Percentiles rank a stretch among this genome's conserved stretches.
Evolutionary conservation across 2,797 vertebrate species (phyloP).

Genomic region (Sebastes nivosus): DNA sequence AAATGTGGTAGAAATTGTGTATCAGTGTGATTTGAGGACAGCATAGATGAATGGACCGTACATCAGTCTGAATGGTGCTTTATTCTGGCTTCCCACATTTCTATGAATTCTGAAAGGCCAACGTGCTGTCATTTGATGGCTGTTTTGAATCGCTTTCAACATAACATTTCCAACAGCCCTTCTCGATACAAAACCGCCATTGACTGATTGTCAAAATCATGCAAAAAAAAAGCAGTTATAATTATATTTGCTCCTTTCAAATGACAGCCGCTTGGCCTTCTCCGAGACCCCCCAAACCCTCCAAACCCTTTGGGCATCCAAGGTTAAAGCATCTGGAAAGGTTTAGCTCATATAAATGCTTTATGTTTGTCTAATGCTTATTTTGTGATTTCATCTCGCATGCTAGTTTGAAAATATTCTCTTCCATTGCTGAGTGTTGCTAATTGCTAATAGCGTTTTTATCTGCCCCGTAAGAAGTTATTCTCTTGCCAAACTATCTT

Average conservation of each 20-base stretch:
- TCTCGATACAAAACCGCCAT: conserved; percentile 22
- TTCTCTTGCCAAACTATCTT: conserved; percentile 15
- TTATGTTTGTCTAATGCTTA: conserved; percentile 33
- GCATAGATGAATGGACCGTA: neutral
- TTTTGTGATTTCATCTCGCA: conserved; percentile 30
- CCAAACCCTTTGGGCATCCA: conserved; percentile 17
- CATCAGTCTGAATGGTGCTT: conserved; percentile 2
- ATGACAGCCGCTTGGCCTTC: conserved; percentile 43
- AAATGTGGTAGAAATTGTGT: neutral
- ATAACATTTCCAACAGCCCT: conserved; percentile 8
- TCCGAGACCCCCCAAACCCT: conserved; percentile 10
- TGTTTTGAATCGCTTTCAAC: conserved; percentile 44
- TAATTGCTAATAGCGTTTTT: neutral
- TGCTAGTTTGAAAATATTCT: neutral
- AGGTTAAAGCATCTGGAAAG: conserved; percentile 55
- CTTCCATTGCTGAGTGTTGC: neutral
- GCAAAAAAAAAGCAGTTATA: conserved; percentile 26
- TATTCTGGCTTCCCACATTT: conserved; percentile 17
- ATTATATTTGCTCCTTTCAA: conserved; percentile 49
- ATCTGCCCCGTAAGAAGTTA: neutral
- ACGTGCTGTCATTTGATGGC: conserved; percentile 9
- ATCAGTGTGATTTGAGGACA: neutral
- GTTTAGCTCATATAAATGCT: conserved; percentile 34
- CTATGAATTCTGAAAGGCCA: conserved; percentile 11
- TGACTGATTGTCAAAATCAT: conserved; percentile 42